Evolutionary conservation across 53 echinoderm and acorn worm genomes (phyloP).

Genomic region (Zoroaster sp.): DNA sequence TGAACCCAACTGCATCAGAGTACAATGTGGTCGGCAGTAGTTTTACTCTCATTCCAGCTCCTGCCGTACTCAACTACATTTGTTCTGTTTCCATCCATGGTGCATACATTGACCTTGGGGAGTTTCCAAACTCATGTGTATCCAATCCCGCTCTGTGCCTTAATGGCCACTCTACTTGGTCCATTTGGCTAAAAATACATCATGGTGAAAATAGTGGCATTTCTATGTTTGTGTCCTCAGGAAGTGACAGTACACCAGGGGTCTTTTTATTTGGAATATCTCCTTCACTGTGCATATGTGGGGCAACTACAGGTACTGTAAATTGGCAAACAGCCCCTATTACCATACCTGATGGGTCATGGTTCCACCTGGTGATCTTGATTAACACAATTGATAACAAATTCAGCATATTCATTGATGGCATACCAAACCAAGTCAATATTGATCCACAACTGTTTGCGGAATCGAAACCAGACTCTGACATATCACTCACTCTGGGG

Average conservation of each 20-base stretch:
- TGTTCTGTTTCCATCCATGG: not conserved
- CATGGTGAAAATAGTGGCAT: not conserved
- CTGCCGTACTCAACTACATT: not conserved
- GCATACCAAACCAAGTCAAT: not conserved
- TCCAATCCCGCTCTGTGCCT: not conserved
- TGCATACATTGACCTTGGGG: not conserved
- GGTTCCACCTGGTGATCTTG: not conserved
- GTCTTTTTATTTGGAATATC: too few relatives aligned
- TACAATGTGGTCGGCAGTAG: not conserved
- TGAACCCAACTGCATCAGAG: not conserved
- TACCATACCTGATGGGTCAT: not conserved
- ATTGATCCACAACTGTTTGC: not conserved
- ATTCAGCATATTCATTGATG: not conserved
- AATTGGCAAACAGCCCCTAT: not conserved
- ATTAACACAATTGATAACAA: not conserved
- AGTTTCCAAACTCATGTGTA: not conserved
- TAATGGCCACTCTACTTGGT: constrained; percentile 18
- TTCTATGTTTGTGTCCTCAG: not conserved
- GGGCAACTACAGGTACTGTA: not conserved
- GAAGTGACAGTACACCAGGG: too few relatives aligned
- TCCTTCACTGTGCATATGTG: too few relatives aligned
- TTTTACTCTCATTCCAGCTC: not conserved
- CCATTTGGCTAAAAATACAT: constrained; percentile 11
- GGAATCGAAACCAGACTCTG: not conserved
- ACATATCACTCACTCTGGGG: not conserved